Percentiles rank a stretch among this genome's conserved stretches.
Conservation (phyloP, 2,888 invertebrate species). For the Steromphala cineraria region DNA sequence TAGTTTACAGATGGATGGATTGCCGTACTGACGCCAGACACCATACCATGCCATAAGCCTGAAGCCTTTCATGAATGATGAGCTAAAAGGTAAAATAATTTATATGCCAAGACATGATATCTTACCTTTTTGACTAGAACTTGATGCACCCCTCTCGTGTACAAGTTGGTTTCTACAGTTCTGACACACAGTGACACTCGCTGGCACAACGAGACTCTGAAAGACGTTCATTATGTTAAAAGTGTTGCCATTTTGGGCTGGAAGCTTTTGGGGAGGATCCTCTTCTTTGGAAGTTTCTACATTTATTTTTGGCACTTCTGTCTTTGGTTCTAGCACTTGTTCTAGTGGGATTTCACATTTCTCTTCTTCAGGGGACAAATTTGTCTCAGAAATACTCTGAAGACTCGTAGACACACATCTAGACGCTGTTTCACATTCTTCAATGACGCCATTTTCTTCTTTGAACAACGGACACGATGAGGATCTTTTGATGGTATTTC, state of each 20-base stretch:
- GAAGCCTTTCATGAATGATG: too few species aligned
- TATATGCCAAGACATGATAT: too few species aligned
- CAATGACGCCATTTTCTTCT: slow-evolving; percentile 33
- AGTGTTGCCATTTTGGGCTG: slow-evolving; percentile 34
- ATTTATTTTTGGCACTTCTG: not conserved
- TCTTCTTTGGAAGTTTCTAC: not conserved
- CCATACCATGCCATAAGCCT: too few species aligned
- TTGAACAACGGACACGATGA: slow-evolving; percentile 37
- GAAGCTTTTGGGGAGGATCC: slow-evolving; percentile 21
- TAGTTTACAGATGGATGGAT: too few species aligned
- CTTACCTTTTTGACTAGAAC: not conserved
- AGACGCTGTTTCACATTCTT: slow-evolving; percentile 20
- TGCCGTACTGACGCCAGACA: too few species aligned
- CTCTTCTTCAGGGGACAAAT: not conserved
- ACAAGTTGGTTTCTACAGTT: slow-evolving; percentile 39
- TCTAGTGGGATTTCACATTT: not conserved
- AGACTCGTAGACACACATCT: slow-evolving; percentile 30
- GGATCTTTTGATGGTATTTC: slow-evolving; percentile 10
- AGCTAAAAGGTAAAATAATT: too few species aligned
- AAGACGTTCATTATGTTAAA: slow-evolving; percentile 25
- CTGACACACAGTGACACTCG: slow-evolving; percentile 39
- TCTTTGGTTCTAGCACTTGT: not conserved
- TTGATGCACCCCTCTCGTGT: not conserved
- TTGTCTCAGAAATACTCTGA: not conserved
- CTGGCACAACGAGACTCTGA: slow-evolving; percentile 41